Conservation (phyloP, 2,888 invertebrate species). For the Drosophila mimica region DNA sequence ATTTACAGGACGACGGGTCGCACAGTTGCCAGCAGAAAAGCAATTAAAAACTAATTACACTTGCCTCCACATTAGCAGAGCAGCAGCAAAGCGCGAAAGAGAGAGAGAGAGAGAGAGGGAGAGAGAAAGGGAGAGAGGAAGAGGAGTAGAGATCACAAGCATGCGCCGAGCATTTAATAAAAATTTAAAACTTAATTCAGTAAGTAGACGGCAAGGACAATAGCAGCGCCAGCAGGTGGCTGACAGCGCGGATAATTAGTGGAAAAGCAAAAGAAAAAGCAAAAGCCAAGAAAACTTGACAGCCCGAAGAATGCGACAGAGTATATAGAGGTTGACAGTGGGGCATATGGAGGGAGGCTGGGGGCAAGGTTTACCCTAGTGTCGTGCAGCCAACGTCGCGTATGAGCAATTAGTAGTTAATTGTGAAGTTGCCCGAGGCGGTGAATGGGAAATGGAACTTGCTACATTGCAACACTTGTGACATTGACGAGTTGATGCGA, state of each 20-base stretch:
- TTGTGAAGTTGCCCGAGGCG: constrained; percentile 72
- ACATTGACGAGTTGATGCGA: constrained; percentile 65
- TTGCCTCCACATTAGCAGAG: constrained; percentile 47
- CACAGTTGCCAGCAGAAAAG: constrained; percentile 71
- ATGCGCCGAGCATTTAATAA: constrained; percentile 76
- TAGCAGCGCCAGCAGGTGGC: constrained; percentile 35
- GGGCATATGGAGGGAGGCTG: not conserved
- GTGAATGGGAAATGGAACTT: constrained; percentile 52
- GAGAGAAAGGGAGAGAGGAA: not conserved
- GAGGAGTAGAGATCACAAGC: constrained; percentile 26
- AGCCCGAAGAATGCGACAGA: not conserved
- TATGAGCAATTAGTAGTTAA: constrained; percentile 81
- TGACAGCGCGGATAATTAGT: constrained; percentile 77
- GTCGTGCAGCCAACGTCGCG: constrained; percentile 69
- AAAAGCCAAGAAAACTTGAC: constrained; percentile 30
- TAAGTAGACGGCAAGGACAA: constrained; percentile 62
- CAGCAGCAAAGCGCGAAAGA: not conserved
- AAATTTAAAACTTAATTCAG: constrained; percentile 81
- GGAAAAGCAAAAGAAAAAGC: constrained; percentile 56
- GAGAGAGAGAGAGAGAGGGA: not conserved
- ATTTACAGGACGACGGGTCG: constrained; percentile 46
- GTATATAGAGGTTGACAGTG: not conserved
- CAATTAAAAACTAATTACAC: constrained; percentile 81
- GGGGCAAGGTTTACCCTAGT: constrained; percentile 31
- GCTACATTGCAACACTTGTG: constrained; percentile 68